These are phyloP conservation scores for Acanthurus leucopareius DNA, from an alignment of 2,797 vertebrate species.

Conservation along the genomic window DNA sequence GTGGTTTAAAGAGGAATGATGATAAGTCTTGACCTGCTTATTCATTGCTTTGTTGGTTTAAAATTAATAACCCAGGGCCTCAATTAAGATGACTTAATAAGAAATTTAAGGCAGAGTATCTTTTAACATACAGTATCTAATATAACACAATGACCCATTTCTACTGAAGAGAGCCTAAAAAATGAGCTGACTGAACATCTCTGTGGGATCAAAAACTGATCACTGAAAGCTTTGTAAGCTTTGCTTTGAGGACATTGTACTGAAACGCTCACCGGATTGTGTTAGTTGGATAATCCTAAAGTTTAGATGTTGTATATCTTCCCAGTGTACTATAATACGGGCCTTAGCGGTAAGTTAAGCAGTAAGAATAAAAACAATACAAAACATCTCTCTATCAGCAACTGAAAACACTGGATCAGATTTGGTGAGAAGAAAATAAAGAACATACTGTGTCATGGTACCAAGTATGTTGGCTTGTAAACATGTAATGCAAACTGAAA, in stretches of 20 bases:
- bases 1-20: constrained; percentile 12
- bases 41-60: background rate
- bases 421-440: background rate
- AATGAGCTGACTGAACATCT: constrained; percentile 5
- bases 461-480: constrained; percentile 15
- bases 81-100: background rate
- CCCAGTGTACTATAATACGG: background rate
- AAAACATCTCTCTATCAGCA: background rate
- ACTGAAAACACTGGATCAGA: background rate
- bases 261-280: background rate
- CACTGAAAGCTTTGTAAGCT: background rate
- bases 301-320: background rate
- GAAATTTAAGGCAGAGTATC: background rate
- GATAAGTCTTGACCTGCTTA: background rate
- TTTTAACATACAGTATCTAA: background rate
- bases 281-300: background rate
- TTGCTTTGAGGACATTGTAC: background rate
- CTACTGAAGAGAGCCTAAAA: background rate
- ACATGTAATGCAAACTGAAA: constrained; percentile 25
- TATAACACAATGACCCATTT: background rate
- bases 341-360: background rate
- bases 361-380: background rate
- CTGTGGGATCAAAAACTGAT: background rate
- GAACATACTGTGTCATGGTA: background rate
- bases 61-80: background rate